phyloP scores from a whole-genome alignment of 2,113 vertebrate species.

The Machaerirhynchus nigripectus region DNA sequence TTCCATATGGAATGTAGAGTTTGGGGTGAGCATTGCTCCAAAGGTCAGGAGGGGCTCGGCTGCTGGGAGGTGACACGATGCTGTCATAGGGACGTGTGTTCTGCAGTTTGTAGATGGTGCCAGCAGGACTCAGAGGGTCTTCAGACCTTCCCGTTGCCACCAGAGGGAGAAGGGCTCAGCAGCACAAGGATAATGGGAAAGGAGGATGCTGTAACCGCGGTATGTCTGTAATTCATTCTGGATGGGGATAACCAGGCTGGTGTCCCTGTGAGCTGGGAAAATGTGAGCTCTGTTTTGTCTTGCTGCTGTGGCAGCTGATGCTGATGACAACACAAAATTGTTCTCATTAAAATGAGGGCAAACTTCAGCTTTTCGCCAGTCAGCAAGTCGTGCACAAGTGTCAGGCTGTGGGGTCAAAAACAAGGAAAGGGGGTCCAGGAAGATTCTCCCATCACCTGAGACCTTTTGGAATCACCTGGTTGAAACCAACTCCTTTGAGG shows the following conservation, averaged over 20 bases:
- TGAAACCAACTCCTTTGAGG: not conserved
- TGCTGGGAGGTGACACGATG: not conserved
- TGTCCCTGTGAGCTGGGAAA: conserved; percentile 1
- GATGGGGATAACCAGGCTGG: not conserved
- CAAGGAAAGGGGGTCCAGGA: not conserved
- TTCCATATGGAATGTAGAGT: fast-evolving
- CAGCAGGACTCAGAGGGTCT: not conserved
- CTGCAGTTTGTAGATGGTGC: not conserved
- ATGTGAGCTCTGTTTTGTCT: conserved; percentile 34
- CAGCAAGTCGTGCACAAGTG: not conserved
- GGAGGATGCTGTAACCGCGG: not conserved
- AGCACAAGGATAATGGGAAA: not conserved
- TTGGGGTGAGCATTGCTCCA: not conserved
- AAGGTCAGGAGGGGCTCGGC: not conserved
- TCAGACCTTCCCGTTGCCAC: not conserved
- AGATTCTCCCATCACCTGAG: not conserved
- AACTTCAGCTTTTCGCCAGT: not conserved
- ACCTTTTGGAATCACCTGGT: not conserved
- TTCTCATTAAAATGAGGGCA: not conserved
- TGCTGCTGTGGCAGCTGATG: not conserved
- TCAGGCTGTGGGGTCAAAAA: not conserved
- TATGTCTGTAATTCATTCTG: not conserved
- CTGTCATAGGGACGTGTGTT: fast-evolving
- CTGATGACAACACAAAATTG: not conserved
- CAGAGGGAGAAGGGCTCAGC: conserved; percentile 23